Evolutionary conservation across 1,140 invertebrate genomes (phyloP), one percentile per base, ranked within the genome.

Genomic region (Orussus abietinus): DNA sequence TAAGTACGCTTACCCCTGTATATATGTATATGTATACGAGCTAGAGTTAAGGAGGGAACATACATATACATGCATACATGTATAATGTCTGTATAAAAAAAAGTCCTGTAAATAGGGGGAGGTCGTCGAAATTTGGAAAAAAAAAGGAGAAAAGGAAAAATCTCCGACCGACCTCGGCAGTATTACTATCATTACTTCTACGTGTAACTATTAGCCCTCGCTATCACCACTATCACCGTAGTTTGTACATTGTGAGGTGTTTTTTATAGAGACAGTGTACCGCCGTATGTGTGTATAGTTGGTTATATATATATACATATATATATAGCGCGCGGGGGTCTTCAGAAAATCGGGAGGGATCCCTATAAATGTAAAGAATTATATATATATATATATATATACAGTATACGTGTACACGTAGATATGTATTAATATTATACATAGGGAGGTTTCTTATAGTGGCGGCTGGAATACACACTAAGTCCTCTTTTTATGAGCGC

Each of bases 61-160:
- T 36, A 47, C 31, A 42, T 32, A 46, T 44, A 39, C 35, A 52
- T 48, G 38, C 38, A 48, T 48, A 49, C 43, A 57, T 34, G 41
- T 51, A 55, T 47, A 54, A 52, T 28, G 33, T 37, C 42, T 55
- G 51, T 48, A 57, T 37, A 49, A 57, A 46, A 45, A 41, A 44
- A 49, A 40, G 46, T 49, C 44, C 49, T 70, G 64, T 70, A 69
- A 57, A 69, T 69, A 66, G 21, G 51, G 47, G 38, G 31, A 34
- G 33, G 22, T 25, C 39, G 29, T 22, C 30, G 45, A 43, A 38
- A 31, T 45, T 33, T 31, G 11, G 13, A 38, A 28, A 35, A 35
- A 17, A 38, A 45, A 45, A 3, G 34, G 18, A 12, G 25, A 13
- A 18, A 18, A 22, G 18, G 6, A 31, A 28, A 28, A 25, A 14